phyloP scores from a whole-genome alignment of 2,797 vertebrate species.

The Anabacerthia variegaticeps region DNA sequence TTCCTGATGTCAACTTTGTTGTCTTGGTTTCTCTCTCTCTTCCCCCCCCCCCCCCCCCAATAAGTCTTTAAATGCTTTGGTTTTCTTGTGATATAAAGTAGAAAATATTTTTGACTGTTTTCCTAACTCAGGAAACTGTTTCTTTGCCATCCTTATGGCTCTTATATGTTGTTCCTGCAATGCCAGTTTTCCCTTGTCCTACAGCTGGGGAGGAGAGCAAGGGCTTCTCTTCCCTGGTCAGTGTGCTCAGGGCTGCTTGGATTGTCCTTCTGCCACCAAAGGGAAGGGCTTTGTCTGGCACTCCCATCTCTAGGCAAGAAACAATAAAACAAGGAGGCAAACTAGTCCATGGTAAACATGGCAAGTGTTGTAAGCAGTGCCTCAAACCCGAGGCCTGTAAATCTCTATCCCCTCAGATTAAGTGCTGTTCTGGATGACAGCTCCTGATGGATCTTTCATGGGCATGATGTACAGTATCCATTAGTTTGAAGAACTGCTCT shows the following conservation, averaged over 20 bases:
- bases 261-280: background rate
- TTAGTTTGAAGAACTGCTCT: constrained; percentile 8
- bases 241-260: background rate
- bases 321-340: background rate
- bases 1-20: background rate
- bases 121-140: background rate
- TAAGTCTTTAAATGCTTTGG: background rate
- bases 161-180: background rate
- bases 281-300: background rate
- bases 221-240: background rate
- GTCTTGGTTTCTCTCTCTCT: background rate
- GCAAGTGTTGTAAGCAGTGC: background rate
- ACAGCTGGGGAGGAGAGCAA: background rate
- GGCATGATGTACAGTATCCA: background rate
- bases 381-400: background rate
- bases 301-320: background rate
- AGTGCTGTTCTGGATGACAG: background rate
- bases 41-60: no score
- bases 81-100: background rate
- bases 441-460: background rate
- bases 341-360: background rate
- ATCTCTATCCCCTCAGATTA: background rate
- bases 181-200: background rate
- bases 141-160: background rate
- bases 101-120: background rate